phyloP scores from a whole-genome alignment of 2,888 invertebrate genomes.

The Brachylomia viminalis region DNA sequence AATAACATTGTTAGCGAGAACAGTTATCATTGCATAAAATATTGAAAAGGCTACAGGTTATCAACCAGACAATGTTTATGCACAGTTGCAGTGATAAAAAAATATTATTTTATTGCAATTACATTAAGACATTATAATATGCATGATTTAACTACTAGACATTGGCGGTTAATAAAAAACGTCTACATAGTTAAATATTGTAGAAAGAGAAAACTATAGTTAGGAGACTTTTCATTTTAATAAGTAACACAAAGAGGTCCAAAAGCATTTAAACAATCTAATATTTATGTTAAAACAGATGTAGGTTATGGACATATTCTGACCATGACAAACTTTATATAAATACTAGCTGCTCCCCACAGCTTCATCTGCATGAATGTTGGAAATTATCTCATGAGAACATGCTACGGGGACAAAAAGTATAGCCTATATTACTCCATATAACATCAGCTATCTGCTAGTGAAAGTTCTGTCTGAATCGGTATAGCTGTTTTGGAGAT shows the following conservation, averaged over 20 bases:
- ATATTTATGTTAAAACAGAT: no score
- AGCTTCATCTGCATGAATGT: no score
- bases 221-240: background rate
- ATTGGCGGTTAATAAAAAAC: constrained; percentile 4
- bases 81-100: constrained; percentile 9
- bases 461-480: no score
- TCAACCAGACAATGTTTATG: constrained; percentile 17
- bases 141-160: background rate
- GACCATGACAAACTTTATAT: background rate
- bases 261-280: background rate
- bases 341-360: no score
- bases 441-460: no score
- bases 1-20: background rate
- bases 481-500: no score
- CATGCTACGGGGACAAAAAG: no score
- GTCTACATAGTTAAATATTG: background rate
- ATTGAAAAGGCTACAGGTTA: constrained; percentile 45
- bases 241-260: background rate
- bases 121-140: background rate
- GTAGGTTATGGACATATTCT: background rate
- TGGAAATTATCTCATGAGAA: no score
- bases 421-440: no score
- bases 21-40: constrained; percentile 12
- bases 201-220: background rate
- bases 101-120: background rate